Base-by-base conservation (phyloP, 2,797 vertebrate species). In the Gastrophryne carolinensis region DNA sequence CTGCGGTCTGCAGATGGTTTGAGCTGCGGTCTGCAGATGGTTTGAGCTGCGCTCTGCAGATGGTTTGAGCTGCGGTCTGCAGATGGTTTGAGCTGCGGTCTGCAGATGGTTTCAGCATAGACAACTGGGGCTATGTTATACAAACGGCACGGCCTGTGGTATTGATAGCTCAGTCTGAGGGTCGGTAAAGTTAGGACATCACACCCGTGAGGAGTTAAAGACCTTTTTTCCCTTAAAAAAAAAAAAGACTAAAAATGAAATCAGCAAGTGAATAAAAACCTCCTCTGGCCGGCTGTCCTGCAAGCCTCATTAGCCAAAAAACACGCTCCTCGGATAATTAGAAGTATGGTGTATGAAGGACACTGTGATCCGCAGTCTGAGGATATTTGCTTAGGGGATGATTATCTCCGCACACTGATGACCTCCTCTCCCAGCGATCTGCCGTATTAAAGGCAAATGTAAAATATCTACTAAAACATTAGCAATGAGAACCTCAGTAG, bases 381-480 rank as follows among this genome's bases (percentile, higher is more conserved):
- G 49, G 50, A 53, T 39, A 68, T 50, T 68, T 68, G 26, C 65
- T 27, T 54, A 37, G 9, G 5, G 54, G 50, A 68, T 67, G 52
- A 19, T 6, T 9, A 54, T 54, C 65, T 53, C 10, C 32, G 17
- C 30, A 27, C 26, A 54, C 65, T 49, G 61, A 64, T 49, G 61
- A 64, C 61, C 39, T 49, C 29, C 29, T 29, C 26, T 47, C 13
- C 53, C 49, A 54, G 49, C 35, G 15, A 23, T 54, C 32, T 4
- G 50, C 13, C 11, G 27, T 8, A 24, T 37, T 29, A 52, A 24
- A n/a, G 21, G 19, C 23, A 66, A 67, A 67, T 67, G 65, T 68
- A 54, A 68, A 54, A 54, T 50, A 10, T 39, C 49, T 27, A 50
- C 32, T 39, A 19, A 26, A 50, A 54, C 49, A 50, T 39, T 39